A percentile compares a stretch with the other conserved stretches of the same genome.
Evolutionary conservation across 2,113 vertebrate species (phyloP).

Genomic region (Spea bombifrons): DNA sequence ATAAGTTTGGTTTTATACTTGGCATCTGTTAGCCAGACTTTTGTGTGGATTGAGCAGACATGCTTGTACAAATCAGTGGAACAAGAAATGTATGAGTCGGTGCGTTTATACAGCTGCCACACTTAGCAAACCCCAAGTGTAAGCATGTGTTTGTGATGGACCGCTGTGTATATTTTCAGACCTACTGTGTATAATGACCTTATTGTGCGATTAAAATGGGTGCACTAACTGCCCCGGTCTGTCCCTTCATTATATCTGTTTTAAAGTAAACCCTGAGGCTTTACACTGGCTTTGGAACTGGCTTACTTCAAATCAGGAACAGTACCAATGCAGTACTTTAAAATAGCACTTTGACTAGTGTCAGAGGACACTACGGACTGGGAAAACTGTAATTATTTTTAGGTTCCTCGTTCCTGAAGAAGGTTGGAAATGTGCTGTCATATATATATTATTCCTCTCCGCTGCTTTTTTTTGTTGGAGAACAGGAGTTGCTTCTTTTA

Average conservation of each 20-base stretch:
- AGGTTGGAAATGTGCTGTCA: neutral
- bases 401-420: neutral
- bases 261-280: neutral
- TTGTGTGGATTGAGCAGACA: too few species aligned
- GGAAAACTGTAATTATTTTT: constrained; percentile 26
- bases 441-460: neutral
- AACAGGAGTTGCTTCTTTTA: too few species aligned
- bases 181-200: too few species aligned
- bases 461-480: neutral
- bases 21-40: too few species aligned
- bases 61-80: too few species aligned
- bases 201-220: too few species aligned
- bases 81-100: too few species aligned
- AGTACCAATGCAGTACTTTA: constrained; percentile 18
- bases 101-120: too few species aligned
- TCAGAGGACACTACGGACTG: neutral
- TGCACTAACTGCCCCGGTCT: neutral
- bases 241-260: neutral
- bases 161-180: too few species aligned
- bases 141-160: too few species aligned
- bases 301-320: constrained; percentile 24
- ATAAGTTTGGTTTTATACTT: too few species aligned
- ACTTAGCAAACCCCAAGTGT: too few species aligned
- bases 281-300: neutral
- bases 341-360: constrained; percentile 13